Base-by-base conservation (phyloP, 2,113 vertebrate genomes). In the Vanacampus margaritifer region DNA sequence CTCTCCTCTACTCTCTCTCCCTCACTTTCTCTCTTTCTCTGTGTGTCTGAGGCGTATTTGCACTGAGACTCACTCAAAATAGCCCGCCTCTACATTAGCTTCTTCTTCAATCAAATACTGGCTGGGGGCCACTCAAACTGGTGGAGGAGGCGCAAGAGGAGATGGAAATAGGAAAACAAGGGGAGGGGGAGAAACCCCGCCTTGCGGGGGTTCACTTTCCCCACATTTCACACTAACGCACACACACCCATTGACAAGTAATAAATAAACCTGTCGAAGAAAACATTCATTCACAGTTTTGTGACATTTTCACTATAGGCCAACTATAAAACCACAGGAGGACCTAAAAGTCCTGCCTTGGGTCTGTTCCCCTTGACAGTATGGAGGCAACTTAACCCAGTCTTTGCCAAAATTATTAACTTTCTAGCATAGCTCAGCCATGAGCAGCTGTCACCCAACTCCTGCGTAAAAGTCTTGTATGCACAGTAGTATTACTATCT, bases 71-170 rank as follows among this genome's bases (percentile, higher is more conserved):
- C 66, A 69, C 82, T 89, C 89, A 77, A 68, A 91, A 90, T 82
- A 86, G 90, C 91, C 83, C 90, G 79, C 91, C 91, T 91, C 86
- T 84, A 84, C 85, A 71, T 83, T 84, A 93, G 92, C 90, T 66
- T 74, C 74, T 88, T 88, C 76, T 58, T 86, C 89, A 93, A 85
- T 77, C 90, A 85, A 86, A 93, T 83, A 90, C 91, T 79, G 84
- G 91, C 79, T 84, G 86, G 90, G 90, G 87, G 46, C 78, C 88
- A 86, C 84, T 91, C 91, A 86, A 92, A 64, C 63, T 46, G 26
- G 50, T 50, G 59, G 68, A 68, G 70, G 75, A 74, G 76, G 65
- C 21, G 84, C 65, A 77, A 45, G 54, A 71, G 64, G 62, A 70
- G 62, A 61, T 26, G 26, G 67, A 28, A 70, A 50, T 32, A 32